Conservation (phyloP, 2,888 invertebrate genomes). For the Orchesellides sinensis region DNA sequence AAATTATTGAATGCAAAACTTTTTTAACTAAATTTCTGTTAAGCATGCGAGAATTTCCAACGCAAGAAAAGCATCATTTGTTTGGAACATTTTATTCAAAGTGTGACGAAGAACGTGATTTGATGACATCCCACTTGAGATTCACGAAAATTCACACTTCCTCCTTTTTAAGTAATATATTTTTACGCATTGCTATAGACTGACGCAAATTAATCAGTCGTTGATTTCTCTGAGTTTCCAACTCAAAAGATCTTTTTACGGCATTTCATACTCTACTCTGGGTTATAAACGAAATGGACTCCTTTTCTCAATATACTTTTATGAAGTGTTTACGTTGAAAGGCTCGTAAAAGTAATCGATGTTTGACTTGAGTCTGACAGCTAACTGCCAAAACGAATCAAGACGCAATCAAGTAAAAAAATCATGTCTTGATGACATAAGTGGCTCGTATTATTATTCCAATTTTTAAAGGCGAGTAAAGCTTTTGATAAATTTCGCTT, state of each 20-base stretch:
- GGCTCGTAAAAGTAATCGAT: slow-evolving; percentile 27
- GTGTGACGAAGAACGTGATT: too few species aligned
- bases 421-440: not conserved
- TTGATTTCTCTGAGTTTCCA: not conserved
- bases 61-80: too few species aligned
- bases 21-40: too few species aligned
- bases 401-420: not conserved
- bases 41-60: too few species aligned
- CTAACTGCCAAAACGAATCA: not conserved
- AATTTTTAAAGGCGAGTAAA: not conserved
- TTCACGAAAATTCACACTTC: too few species aligned
- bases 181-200: too few species aligned
- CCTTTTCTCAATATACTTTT: not conserved
- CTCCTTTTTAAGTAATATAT: too few species aligned
- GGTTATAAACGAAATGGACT: not conserved
- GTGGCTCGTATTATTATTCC: slow-evolving; percentile 1
- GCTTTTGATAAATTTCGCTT: not conserved
- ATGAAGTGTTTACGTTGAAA: not conserved
- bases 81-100: too few species aligned
- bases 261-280: not conserved
- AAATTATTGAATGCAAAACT: too few species aligned
- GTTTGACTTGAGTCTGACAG: slow-evolving; percentile 36
- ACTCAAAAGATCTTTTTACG: too few species aligned
- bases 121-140: too few species aligned
- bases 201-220: not conserved